These are phyloP conservation scores for Synergus japonicus DNA, from an alignment of 2,888 invertebrate genomes.

Conservation along the genomic window DNA sequence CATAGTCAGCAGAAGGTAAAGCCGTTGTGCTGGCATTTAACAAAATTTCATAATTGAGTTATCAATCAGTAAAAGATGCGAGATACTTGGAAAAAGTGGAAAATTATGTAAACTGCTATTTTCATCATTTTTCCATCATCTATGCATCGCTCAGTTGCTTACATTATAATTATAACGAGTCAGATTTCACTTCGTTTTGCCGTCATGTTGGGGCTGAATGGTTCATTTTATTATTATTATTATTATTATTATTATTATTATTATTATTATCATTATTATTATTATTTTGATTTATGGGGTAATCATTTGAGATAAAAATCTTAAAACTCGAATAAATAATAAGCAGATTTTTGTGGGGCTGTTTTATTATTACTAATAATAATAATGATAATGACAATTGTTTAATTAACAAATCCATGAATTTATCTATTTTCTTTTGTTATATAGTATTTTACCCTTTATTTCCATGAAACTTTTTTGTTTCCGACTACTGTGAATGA, in stretches of 20 bases:
- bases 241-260: too few relatives aligned
- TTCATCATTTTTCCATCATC: conserved; percentile 1
- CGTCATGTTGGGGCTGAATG: not conserved
- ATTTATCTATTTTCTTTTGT: too few relatives aligned
- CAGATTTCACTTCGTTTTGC: not conserved
- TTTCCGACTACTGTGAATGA: not conserved
- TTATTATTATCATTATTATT: too few relatives aligned
- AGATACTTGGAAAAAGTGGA: conserved; percentile 1
- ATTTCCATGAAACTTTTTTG: too few relatives aligned
- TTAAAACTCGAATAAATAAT: too few relatives aligned
- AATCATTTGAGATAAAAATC: too few relatives aligned
- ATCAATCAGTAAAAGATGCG: conserved; percentile 15
- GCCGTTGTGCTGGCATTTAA: conserved; percentile 23
- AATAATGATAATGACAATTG: too few relatives aligned
- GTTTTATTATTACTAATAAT: too few relatives aligned
- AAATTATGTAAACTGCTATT: conserved; percentile 17
- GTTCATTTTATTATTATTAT: not conserved
- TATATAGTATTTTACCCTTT: too few relatives aligned
- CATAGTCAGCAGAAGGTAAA: conserved; percentile 27
- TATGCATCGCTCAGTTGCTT: not conserved
- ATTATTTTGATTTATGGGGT: not conserved
- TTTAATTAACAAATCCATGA: too few relatives aligned
- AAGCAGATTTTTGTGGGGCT: too few relatives aligned
- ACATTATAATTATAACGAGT: not conserved
- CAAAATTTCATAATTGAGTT: conserved; percentile 33